A percentile compares a stretch with the other conserved stretches of the same genome.
These are phyloP conservation scores for Nasonia vitripennis DNA, from an alignment of 1,140 invertebrate genomes.

Conservation along the genomic window DNA sequence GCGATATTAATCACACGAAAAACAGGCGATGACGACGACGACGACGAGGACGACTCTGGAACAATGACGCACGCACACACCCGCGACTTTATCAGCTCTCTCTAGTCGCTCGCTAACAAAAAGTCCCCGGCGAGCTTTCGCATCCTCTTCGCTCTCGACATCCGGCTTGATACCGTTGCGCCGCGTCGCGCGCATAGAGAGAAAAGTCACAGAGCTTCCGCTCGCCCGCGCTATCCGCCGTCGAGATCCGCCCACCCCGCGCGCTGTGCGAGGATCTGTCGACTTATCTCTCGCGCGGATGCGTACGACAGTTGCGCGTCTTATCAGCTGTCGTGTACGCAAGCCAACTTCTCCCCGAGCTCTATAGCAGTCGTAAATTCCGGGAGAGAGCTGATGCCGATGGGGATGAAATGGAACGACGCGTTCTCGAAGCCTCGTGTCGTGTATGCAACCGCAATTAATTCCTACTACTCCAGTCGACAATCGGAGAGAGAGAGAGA, in stretches of 20 bases:
- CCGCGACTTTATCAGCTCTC: constrained; percentile 14
- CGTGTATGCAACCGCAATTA: background rate
- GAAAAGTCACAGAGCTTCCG: constrained; percentile 18
- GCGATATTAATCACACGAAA: too few species aligned
- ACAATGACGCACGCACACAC: constrained; percentile 17
- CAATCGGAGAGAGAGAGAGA: background rate
- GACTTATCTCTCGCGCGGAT: constrained; percentile 4
- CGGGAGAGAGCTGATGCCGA: background rate
- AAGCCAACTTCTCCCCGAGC: background rate
- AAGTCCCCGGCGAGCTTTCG: background rate
- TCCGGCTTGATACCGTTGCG: constrained; percentile 21
- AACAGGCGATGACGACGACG: too few species aligned
- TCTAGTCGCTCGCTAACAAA: background rate
- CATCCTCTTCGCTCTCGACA: constrained; percentile 12
- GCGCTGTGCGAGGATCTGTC: background rate
- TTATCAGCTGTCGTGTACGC: background rate
- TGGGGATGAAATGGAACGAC: background rate
- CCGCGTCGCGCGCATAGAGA: background rate
- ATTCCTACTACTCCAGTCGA: background rate
- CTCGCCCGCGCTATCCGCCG: constrained; percentile 39
- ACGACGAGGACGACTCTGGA: background rate
- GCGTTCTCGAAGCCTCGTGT: too few species aligned
- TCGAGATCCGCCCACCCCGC: constrained; percentile 7
- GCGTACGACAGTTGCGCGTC: constrained; percentile 1
- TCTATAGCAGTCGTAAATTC: background rate